phyloP scores from a whole-genome alignment of 1,140 invertebrate genomes.

The Acromyrmex charruanus region DNA sequence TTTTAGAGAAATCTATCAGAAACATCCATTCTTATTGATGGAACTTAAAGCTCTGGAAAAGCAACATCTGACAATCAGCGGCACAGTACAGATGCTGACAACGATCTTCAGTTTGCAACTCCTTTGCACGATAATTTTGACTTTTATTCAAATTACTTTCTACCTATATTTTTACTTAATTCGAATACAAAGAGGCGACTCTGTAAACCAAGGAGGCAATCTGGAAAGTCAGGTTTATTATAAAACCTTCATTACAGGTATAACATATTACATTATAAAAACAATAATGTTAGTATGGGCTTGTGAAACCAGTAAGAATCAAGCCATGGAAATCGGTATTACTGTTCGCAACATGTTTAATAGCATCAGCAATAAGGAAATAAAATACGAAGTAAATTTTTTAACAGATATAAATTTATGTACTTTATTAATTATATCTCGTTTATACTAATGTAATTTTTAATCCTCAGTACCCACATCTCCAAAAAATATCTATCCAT shows the following conservation, averaged over 20 bases:
- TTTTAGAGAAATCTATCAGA: constrained; percentile 71
- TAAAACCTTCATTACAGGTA: background rate
- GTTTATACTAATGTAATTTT: background rate
- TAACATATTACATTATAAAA: background rate
- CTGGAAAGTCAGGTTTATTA: background rate
- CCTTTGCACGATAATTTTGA: constrained; percentile 69
- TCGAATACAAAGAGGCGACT: background rate
- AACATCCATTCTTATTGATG: constrained; percentile 72
- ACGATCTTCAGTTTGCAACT: constrained; percentile 76
- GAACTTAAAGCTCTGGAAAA: background rate
- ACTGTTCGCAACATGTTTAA: background rate
- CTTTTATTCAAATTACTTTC: constrained; percentile 80
- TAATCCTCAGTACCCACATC: background rate
- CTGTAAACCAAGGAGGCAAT: background rate
- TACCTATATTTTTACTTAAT: constrained; percentile 81
- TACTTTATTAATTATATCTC: background rate
- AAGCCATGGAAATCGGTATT: background rate
- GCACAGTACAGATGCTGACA: background rate
- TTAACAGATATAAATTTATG: background rate
- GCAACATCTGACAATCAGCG: background rate
- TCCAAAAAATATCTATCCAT: no score
- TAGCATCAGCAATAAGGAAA: background rate
- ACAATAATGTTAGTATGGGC: background rate
- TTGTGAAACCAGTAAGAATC: background rate
- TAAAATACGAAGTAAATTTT: background rate